Percentiles rank a stretch among this genome's conserved stretches.
phyloP scores from a whole-genome alignment of 2,113 vertebrate species.

The Halcyon malimbica region DNA sequence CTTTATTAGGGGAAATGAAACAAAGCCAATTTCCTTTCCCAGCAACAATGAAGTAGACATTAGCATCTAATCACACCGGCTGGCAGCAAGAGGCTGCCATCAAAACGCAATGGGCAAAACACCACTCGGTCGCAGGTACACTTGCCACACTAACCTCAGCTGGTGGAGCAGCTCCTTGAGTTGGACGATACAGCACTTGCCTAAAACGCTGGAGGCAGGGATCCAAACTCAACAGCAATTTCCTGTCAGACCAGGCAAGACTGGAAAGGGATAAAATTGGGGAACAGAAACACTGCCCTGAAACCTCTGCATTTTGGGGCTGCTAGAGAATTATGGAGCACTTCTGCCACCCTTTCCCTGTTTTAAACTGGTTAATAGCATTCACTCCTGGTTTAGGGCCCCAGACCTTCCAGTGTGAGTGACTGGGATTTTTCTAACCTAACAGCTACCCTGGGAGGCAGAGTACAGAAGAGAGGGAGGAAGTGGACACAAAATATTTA shows the following conservation, averaged over 20 bases:
- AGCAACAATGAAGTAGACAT: background rate
- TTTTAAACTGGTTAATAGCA: background rate
- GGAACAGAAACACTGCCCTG: background rate
- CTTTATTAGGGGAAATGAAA: slow-evolving; percentile 26
- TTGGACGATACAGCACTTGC: background rate
- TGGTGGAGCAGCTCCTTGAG: background rate
- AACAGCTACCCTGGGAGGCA: background rate
- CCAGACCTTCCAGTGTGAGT: background rate
- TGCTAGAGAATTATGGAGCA: background rate
- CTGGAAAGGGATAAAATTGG: background rate
- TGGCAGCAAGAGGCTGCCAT: background rate
- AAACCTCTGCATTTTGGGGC: background rate
- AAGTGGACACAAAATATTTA: background rate
- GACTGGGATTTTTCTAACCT: background rate
- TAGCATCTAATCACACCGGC: background rate
- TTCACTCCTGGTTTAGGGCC: background rate
- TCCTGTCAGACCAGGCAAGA: background rate
- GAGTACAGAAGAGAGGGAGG: background rate
- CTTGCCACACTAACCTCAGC: background rate
- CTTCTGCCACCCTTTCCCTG: background rate
- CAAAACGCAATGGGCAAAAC: background rate
- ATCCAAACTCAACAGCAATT: slow-evolving; percentile 18
- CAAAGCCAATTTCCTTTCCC: background rate
- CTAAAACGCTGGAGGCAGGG: background rate
- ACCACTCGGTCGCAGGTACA: fast-evolving